A percentile compares a stretch with the other conserved stretches of the same genome.
These are phyloP conservation scores for zebrafish (Danio rerio) DNA, from an alignment of 2,113 vertebrate genomes.

Conservation along the genomic window DNA sequence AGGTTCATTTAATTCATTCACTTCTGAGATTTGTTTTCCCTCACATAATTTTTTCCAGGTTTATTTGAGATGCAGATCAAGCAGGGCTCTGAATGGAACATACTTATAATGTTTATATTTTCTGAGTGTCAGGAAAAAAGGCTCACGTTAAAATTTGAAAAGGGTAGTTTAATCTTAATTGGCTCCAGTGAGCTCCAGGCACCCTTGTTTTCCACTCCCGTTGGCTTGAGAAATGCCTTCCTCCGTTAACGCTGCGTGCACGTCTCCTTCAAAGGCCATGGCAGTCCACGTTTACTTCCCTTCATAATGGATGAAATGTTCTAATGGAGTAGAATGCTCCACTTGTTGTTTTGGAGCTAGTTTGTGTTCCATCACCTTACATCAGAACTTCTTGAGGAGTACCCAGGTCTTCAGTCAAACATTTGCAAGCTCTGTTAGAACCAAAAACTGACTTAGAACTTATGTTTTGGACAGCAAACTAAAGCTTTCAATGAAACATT, in stretches of 20 bases:
- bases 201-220: conserved; percentile 49
- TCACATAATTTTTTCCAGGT: conserved; percentile 64
- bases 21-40: conserved; percentile 17
- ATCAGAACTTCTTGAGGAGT: conserved; percentile 26
- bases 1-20: conserved; percentile 36
- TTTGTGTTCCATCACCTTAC: conserved; percentile 40
- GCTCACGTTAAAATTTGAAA: conserved; percentile 45
- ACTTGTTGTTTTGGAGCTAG: conserved; percentile 41
- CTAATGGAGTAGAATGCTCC: conserved; percentile 42
- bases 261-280: conserved; percentile 19
- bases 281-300: conserved; percentile 47
- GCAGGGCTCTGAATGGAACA: conserved; percentile 57
- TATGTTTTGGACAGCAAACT: neutral
- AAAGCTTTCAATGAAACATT: neutral
- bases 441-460: neutral
- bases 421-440: neutral
- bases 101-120: conserved; percentile 62
- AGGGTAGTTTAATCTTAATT: conserved; percentile 28
- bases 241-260: conserved; percentile 3
- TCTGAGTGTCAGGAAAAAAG: conserved; percentile 57
- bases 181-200: conserved; percentile 27
- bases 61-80: conserved; percentile 56
- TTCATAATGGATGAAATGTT: conserved; percentile 42
- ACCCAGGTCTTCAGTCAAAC: neutral
- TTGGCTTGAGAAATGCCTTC: conserved; percentile 37